Conservation (phyloP, 2,797 vertebrate species). For the Siniperca obscura region DNA sequence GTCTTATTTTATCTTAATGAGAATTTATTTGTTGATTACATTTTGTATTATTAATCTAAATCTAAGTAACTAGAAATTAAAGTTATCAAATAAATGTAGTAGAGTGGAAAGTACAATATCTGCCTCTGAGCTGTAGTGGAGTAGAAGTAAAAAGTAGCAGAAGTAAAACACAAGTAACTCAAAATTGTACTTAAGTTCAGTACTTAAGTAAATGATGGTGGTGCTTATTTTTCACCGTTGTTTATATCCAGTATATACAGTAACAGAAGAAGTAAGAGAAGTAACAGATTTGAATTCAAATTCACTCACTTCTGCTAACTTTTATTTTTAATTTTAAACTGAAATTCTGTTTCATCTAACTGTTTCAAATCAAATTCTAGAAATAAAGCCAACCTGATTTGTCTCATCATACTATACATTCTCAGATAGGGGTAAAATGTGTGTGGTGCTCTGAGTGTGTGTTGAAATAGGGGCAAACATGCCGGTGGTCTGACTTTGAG, state of each 20-base stretch:
- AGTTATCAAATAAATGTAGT: not conserved
- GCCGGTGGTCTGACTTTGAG: slow-evolving; percentile 20
- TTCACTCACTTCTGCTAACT: not conserved
- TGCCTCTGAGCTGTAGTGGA: not conserved
- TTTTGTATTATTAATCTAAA: not conserved
- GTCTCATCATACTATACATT: not conserved
- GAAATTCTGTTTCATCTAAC: not conserved
- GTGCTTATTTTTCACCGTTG: not conserved
- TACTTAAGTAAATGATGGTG: not conserved
- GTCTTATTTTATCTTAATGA: not conserved
- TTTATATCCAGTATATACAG: not conserved
- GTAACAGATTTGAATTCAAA: not conserved
- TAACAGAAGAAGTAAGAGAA: not conserved
- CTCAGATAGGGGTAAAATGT: not conserved
- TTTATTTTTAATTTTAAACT: too few species aligned
- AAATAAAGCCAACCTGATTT: not conserved
- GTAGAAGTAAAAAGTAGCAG: not conserved
- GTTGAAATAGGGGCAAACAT: slow-evolving; percentile 58
- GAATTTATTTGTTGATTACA: not conserved
- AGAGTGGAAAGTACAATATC: not conserved
- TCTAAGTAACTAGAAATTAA: not conserved
- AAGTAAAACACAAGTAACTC: not conserved
- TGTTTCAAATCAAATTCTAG: not conserved
- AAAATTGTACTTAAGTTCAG: not conserved
- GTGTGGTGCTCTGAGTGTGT: not conserved